phyloP scores from a whole-genome alignment of 2,797 vertebrate species.

The Streptopelia turtur region DNA sequence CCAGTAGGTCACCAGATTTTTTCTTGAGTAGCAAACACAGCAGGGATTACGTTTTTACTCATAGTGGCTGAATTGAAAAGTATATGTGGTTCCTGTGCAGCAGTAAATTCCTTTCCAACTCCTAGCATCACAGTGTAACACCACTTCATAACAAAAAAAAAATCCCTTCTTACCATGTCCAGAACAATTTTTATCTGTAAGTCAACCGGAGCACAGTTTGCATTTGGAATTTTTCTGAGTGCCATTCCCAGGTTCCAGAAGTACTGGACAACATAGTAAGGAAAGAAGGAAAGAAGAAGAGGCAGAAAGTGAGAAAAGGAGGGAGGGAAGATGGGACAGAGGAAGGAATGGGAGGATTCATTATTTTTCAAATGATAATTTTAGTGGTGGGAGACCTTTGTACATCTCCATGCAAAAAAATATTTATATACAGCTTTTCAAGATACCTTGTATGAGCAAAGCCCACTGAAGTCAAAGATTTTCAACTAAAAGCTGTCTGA shows the following conservation, averaged over 20 bases:
- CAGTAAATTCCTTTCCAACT: background rate
- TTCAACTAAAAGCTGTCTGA: background rate
- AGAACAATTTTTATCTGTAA: background rate
- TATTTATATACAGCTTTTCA: background rate
- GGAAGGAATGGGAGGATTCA: background rate
- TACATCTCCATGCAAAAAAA: background rate
- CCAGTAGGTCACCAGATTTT: background rate
- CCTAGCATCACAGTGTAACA: background rate
- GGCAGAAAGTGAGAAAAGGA: background rate
- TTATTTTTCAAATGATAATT: background rate
- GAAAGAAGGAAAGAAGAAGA: background rate
- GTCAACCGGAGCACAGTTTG: background rate
- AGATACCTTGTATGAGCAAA: background rate
- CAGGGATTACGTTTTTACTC: background rate
- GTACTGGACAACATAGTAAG: background rate
- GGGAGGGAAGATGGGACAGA: background rate
- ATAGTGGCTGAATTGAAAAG: background rate
- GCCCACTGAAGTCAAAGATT: background rate
- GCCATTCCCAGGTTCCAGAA: background rate
- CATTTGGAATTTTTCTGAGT: background rate
- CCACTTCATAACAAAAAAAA: background rate
- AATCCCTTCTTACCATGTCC: fast-evolving
- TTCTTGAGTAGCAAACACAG: background rate
- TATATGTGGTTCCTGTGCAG: background rate
- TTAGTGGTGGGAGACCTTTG: background rate